phyloP scores from a whole-genome alignment of 2,113 vertebrate species.

The Candoia aspera region DNA sequence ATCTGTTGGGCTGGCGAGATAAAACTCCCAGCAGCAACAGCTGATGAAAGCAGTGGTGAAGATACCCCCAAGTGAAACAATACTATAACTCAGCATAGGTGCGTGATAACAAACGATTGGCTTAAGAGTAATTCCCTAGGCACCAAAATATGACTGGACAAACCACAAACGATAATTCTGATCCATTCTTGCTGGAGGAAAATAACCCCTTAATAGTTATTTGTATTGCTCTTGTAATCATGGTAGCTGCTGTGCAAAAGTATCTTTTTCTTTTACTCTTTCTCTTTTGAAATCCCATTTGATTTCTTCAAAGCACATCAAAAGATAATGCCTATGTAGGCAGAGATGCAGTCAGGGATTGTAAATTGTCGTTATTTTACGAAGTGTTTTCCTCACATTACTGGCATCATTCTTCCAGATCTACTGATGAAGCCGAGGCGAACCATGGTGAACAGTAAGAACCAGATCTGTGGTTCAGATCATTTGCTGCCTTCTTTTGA shows the following conservation, averaged over 20 bases:
- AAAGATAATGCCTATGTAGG: constrained; percentile 28
- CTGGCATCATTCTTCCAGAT: constrained; percentile 13
- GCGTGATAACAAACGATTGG: background rate
- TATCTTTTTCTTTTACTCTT: constrained; percentile 23
- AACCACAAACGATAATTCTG: constrained; percentile 17
- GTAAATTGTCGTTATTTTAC: constrained; percentile 31
- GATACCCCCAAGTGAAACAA: background rate
- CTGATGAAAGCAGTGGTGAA: background rate
- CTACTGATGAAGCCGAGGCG: constrained; percentile 17
- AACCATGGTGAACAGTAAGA: background rate
- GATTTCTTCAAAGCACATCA: constrained; percentile 15
- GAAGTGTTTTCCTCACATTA: constrained; percentile 26
- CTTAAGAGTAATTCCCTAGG: background rate
- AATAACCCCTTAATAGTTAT: background rate
- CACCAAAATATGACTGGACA: background rate
- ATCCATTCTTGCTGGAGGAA: constrained; percentile 8
- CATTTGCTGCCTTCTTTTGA: constrained; percentile 21
- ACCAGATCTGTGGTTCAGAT: constrained; percentile 11
- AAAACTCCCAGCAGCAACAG: background rate
- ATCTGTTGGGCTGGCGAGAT: background rate
- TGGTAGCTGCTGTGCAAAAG: constrained; percentile 20
- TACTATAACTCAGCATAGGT: background rate
- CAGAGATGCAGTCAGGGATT: constrained; percentile 19
- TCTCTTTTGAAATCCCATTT: constrained; percentile 23
- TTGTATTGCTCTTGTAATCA: constrained; percentile 27